Base-by-base conservation (phyloP, 2,888 invertebrate species). In the Agriopis leucophaearia region DNA sequence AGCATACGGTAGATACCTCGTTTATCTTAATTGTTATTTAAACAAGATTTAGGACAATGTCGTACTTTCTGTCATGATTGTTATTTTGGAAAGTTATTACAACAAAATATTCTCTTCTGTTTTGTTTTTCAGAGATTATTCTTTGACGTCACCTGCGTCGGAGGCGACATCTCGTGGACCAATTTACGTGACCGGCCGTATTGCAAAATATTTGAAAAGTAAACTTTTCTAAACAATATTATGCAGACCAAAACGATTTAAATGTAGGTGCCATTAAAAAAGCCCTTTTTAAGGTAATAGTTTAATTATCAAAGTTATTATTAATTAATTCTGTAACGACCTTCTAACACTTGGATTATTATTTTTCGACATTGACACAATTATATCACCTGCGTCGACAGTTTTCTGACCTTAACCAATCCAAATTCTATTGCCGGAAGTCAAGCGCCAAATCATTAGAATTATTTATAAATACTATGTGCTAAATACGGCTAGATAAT, bases 381-480 rank as follows among this genome's bases (percentile, higher is more conserved):
- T 16, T 13, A 18, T 13, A 13, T 10, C 1, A 13, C 42, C 42
- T 12, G 42, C 55, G 61, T 66, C 64, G 50, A 68, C 68, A 51
- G 56, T 56, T 68, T 18, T 16, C 62, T 45, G 69, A 69, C 64
- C 65, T 62, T 60, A 62, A 65, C 62, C 12, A 58, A 69, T 64
- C 47, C 38, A 13, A 61, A 64, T 65, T 62, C 61, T 58, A 69
- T 69, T 65, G 57, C 64, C 69, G 69, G 69, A 69, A 69, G 62
- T 58, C 61, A 52, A 44, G 48, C 50, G 56, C 40, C 40, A 52
- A 64, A 69, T 47, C 51, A 61, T 47, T 42, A 18, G 42, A 59
- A 60, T 51, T 36, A 50, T 40, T 59, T 59, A 42, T 50, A 59
- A 42, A 51, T 36, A 42, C 59, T 40, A 48, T 27, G 42, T 36